phyloP scores from a whole-genome alignment of 2,888 invertebrate species.

The Erynnis tages region DNA sequence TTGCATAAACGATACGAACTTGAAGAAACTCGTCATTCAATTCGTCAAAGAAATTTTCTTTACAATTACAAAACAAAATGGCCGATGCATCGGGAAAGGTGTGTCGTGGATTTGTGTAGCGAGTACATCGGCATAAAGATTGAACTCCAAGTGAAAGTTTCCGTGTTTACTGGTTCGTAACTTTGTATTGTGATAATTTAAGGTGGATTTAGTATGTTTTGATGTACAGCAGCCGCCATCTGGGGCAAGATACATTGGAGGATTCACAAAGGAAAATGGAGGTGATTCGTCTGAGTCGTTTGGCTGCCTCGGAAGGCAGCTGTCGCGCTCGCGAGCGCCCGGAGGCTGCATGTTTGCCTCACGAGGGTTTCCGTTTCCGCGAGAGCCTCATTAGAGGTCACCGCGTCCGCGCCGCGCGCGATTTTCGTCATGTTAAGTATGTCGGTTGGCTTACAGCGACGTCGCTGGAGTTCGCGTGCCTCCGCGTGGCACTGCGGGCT shows the following conservation, averaged over 20 bases:
- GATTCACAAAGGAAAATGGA: conserved; percentile 41
- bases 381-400: conserved; percentile 45
- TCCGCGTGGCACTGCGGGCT: conserved; percentile 65
- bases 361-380: conserved; percentile 68
- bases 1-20: conserved; percentile 16
- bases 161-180: conserved; percentile 79
- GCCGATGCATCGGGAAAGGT: conserved; percentile 72
- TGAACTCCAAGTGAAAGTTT: conserved; percentile 76
- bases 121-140: conserved; percentile 59
- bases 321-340: conserved; percentile 65
- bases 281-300: conserved; percentile 48
- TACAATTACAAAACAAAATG: conserved; percentile 71
- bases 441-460: conserved; percentile 75
- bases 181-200: conserved; percentile 78
- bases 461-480: conserved; percentile 68
- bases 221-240: conserved; percentile 57
- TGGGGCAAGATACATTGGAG: conserved; percentile 35
- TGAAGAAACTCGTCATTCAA: conserved; percentile 1
- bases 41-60: conserved; percentile 11
- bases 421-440: conserved; percentile 65
- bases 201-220: conserved; percentile 73
- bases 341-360: conserved; percentile 71
- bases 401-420: conserved; percentile 63
- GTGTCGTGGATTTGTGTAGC: conserved; percentile 66
- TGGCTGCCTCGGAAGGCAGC: conserved; percentile 65